Evolutionary conservation across 2,888 invertebrate species (phyloP), one percentile per base, ranked within the genome.

Genomic region (Agrochola litura): DNA sequence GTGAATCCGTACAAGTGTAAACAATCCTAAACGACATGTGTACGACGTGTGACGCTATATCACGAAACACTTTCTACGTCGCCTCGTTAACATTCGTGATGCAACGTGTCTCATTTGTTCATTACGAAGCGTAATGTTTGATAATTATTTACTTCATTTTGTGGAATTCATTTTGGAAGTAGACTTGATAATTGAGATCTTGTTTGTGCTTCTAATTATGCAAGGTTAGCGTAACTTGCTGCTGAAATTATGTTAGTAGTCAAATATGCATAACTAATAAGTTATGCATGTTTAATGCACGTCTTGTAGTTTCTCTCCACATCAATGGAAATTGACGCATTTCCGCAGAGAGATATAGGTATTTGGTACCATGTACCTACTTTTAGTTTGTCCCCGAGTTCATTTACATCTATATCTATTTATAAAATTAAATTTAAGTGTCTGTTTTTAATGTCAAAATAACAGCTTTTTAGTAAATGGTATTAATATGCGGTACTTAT

Each of bases 41-140:
- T 69, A 80, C 64, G 25, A 73, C 25, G 81, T 84, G 80, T 86
- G 83, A 84, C 82, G 73, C 67, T 64, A 10, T 25, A 72, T 63
- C 89, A 85, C 82, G 87, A 84, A 76, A 80, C 74, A 85, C 91
- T 90, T 91, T 90, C 90, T 90, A 89, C 81, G 76, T 63, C 25
- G 54, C 25, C 25, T 86, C 83, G 73, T 86, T 83, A 80, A n/a
- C 78, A 83, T 80, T 78, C 58, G 80, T 86, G 80, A 86, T 82
- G 86, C 82, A 86, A 86, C 46, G 58, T 79, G 63, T 68, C 76
- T 77, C 68, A 65, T 61, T 68, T 71, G 72, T 58, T 56, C 16
- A 77, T 75, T 61, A 71, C 30, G 56, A n/a, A 58, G 67, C 74
- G 41, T 66, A 77, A 73, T 58, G 52, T 25, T 76, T 60, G 43